Base-by-base conservation (phyloP, 2,888 invertebrate genomes). In the Brachynemurus nebulosus region DNA sequence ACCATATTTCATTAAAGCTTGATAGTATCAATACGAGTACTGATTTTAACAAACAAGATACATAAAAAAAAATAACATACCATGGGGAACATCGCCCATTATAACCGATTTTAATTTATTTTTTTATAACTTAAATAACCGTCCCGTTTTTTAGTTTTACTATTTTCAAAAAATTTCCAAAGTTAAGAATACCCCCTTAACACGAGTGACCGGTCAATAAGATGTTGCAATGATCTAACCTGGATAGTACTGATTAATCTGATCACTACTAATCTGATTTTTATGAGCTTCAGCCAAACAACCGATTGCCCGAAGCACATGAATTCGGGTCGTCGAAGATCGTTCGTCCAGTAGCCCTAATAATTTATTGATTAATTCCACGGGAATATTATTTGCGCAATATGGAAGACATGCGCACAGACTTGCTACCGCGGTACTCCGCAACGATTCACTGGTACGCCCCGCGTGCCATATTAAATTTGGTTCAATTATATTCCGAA, bases 381-480 rank as follows among this genome's bases (percentile, higher is more conserved):
- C 38, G n/a, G 49, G 38, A 44, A 62, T 60, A 17, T 62, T 48
- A 36, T 59, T 55, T 9, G 47, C 42, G 3, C 58, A 57, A 25
- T 71, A 69, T 48, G 70, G 69, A 25, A 84, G 58, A 12, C 82
- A 69, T 5, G 78, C 71, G 61, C 78, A 78, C 9, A 88, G 68
- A 53, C 84, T 85, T 0, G 79, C 76, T 1, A 78, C 72, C 4
- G 84, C 82, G 25, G 84, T 79, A 0, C 83, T 81, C 39, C 89
- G 70, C 40, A 86, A 73, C 1, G 85, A 80, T 55, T 81, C 82
- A 0, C 86, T 82, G 0, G 80, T 76, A 36, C 78, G 71, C 0
- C 89, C 89, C 8, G 86, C 80, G 3, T 70, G 68, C 89, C 90
- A 90, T 14, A 81, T 73, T 48, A 86, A 63, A 52, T 81, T 80